Conservation (phyloP, 2,888 invertebrate species). For the Leucophenga maculata region DNA sequence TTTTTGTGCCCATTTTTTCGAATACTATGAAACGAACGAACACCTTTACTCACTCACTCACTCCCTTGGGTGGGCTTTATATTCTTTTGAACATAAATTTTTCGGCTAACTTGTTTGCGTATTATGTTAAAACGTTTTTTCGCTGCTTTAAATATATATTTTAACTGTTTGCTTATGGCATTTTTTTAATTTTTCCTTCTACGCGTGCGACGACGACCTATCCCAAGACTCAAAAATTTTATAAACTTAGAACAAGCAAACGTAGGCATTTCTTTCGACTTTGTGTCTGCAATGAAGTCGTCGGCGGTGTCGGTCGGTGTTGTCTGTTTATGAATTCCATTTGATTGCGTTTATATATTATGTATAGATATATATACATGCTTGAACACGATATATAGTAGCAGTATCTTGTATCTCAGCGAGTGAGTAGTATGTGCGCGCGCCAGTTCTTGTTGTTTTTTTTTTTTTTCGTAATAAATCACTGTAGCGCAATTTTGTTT, state of each 20-base stretch:
- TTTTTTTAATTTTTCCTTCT: constrained; percentile 8
- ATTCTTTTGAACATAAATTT: background rate
- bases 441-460: too few relatives aligned
- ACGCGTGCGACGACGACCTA: constrained; percentile 48
- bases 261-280: background rate
- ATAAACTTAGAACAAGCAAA: constrained; percentile 13
- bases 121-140: background rate
- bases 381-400: too few relatives aligned
- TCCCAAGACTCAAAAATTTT: constrained; percentile 47
- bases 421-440: too few relatives aligned
- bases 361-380: too few relatives aligned
- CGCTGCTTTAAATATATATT: background rate
- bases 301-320: background rate
- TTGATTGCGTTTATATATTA: background rate
- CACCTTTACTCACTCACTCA: too few relatives aligned
- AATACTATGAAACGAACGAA: too few relatives aligned
- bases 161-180: background rate
- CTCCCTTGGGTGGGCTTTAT: too few relatives aligned
- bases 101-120: constrained; percentile 7
- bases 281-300: background rate
- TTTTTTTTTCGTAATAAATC: too few relatives aligned
- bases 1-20: too few relatives aligned
- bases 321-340: constrained; percentile 2
- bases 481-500: constrained; percentile 39
- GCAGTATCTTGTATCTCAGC: constrained; percentile 29